Conservation (phyloP, 2,113 vertebrate species). For the Calyptommatus sinebrachiatus region DNA sequence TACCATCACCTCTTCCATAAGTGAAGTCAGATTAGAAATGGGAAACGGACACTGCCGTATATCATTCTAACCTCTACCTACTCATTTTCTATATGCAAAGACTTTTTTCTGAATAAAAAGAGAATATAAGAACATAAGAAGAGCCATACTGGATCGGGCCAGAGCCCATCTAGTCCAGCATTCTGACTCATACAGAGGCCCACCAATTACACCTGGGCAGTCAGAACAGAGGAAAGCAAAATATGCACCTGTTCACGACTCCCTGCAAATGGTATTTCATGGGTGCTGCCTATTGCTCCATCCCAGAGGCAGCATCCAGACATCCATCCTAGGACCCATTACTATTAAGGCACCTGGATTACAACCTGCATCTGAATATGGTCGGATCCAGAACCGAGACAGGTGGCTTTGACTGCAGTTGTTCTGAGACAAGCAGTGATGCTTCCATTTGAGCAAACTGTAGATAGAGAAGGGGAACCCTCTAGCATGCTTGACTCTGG, state of each 20-base stretch:
- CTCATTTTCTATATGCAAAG: background rate
- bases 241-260: no score
- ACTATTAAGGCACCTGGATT: background rate
- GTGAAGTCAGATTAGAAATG: background rate
- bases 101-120: background rate
- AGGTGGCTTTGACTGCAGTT: background rate
- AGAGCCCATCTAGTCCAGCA: no score
- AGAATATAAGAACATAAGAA: no score
- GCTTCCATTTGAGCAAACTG: background rate
- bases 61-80: background rate
- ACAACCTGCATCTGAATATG: background rate
- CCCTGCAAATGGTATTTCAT: no score
- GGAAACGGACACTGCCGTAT: background rate
- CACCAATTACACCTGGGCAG: no score
- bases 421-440: background rate
- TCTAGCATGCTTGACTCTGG: background rate
- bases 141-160: no score
- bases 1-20: no score
- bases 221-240: no score
- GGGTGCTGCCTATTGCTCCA: no score
- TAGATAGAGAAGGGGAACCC: conserved; percentile 17
- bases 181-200: no score
- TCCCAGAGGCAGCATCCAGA: no score
- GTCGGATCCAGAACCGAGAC: background rate
- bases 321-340: no score